Conservation (phyloP, 2,888 invertebrate species). For the Papilio elwesi region DNA sequence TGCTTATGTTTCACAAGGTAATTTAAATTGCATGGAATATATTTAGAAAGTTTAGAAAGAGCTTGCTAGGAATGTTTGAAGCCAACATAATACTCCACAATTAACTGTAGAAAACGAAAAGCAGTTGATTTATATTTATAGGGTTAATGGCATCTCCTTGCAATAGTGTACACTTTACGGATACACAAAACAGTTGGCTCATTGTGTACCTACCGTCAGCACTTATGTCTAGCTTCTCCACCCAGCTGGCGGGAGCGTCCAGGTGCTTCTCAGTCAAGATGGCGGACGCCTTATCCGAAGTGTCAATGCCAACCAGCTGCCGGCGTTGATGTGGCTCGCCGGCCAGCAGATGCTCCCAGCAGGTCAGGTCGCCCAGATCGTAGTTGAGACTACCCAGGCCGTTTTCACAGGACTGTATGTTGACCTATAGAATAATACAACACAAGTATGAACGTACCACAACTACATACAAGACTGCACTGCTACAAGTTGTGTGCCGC, state of each 20-base stretch:
- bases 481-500: too few relatives aligned
- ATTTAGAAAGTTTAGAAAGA: too few relatives aligned
- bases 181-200: conserved; percentile 4
- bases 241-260: conserved; percentile 91
- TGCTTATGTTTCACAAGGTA: too few relatives aligned
- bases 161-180: not conserved
- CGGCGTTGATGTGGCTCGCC: conserved; percentile 86
- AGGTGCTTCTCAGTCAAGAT: conserved; percentile 87
- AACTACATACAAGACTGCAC: too few relatives aligned
- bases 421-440: conserved; percentile 67
- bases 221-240: conserved; percentile 86
- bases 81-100: too few relatives aligned
- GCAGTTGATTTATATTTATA: conserved; percentile 31
- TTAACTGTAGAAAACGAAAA: too few relatives aligned
- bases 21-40: too few relatives aligned
- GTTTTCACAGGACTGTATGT: conserved; percentile 83
- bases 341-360: conserved; percentile 90
- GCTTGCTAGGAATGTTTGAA: too few relatives aligned
- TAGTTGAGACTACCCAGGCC: conserved; percentile 84
- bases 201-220: conserved; percentile 71
- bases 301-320: conserved; percentile 81
- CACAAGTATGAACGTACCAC: not conserved
- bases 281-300: conserved; percentile 67
- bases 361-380: conserved; percentile 83
- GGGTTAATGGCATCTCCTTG: not conserved